Conservation (phyloP, 2,888 invertebrate species). For the Aporophyla lueneburgensis region DNA sequence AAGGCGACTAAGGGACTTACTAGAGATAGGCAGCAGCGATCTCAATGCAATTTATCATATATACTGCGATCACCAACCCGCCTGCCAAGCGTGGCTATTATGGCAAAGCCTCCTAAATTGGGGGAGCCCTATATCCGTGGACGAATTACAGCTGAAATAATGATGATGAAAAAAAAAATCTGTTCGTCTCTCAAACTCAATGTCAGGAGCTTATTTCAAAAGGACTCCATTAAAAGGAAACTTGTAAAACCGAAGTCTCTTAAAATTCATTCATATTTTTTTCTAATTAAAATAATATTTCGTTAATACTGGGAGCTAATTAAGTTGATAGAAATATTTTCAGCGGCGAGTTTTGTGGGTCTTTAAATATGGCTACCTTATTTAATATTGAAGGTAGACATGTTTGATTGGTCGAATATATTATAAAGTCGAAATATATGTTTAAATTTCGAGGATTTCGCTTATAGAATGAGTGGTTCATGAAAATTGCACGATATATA, state of each 20-base stretch:
- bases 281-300: conserved; percentile 54
- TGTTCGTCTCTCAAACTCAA: neutral
- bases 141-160: no score
- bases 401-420: no score
- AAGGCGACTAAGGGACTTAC: no score
- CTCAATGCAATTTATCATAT: no score
- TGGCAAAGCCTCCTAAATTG: no score
- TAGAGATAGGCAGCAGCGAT: no score
- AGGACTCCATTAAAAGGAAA: conserved; percentile 30
- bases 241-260: conserved; percentile 42
- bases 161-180: no score
- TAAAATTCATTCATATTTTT: conserved; percentile 54
- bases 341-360: conserved; percentile 6
- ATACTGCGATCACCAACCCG: no score
- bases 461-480: neutral
- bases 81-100: no score
- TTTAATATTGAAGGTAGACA: neutral
- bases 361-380: conserved; percentile 7
- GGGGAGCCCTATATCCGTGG: no score
- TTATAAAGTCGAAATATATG: no score
- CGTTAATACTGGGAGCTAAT: conserved; percentile 41
- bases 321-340: conserved; percentile 54
- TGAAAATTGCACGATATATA: neutral
- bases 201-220: conserved; percentile 12
- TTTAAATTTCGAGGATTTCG: neutral